Base-by-base conservation (phyloP, 2,113 vertebrate species). In the Tachysurus fulvidraco region DNA sequence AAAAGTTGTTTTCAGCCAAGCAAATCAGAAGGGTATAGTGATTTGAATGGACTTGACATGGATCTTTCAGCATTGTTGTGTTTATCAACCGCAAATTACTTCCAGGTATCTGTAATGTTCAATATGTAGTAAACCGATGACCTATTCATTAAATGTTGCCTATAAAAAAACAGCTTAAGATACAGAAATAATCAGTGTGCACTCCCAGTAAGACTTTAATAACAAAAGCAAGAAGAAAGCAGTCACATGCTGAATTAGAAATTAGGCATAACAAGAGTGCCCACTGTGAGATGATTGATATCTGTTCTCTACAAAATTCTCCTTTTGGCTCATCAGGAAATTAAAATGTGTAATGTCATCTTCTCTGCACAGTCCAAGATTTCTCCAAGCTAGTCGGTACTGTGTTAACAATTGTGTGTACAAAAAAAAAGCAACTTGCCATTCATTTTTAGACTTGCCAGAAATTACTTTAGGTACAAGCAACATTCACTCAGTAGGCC, bases 61-160 rank as follows among this genome's bases (percentile, higher is more conserved):
- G 60, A 62, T 64, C 50, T 41, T 44, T 62, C 41, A 25, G 19
- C 4, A 46, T 46, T 46, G 71, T 23, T 73, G 30, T n/a, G 3
- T 10, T 64, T 69, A 5, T 73, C 41, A 44, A 57, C 64, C 17
- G 21, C 55, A 74, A 19, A 36, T 71, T 60, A 71, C 67, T 85
- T 79, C 84, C 84, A 85, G 59, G n/a, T 44, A 73, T 59, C 76
- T 84, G 74, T 50, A 55, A 36, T 67, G 25, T 59, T 36, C 55
- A 81, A 17, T 54, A 81, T 52, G 77, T 80, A 6, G 54, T 52
- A 81, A 80, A 69, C 55, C 50, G 41, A 52, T 74, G 60, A 69
- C 62, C 25, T 85, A 23, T 77, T 77, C 46, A 19, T 73, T 77
- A 23, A 65, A 65, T 36, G 36, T 11, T 65, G 62, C 25, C 50